Conservation (phyloP, 37 sponge, comb jelly and placozoan genomes). For the Spongilla lacustris region DNA sequence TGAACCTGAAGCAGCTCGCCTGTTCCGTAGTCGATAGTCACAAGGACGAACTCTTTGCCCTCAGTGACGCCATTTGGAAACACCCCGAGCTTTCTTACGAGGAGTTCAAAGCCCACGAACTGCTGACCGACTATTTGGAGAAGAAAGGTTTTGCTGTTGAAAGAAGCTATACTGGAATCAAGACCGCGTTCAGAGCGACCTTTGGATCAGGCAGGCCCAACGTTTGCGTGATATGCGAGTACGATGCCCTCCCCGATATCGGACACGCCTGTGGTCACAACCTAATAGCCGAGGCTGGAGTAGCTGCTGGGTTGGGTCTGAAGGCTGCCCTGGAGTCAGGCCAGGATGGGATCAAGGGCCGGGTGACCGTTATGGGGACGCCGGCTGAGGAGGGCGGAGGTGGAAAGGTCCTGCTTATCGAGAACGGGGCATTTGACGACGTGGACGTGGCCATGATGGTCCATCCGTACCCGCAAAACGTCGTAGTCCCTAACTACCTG, state of each 20-base stretch:
- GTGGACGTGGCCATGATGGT: conserved; percentile 93
- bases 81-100: conserved; percentile 67
- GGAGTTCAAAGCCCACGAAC: conserved; percentile 53
- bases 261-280: conserved; percentile 93
- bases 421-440: conserved; percentile 65
- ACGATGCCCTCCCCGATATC: conserved; percentile 88
- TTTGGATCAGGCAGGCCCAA: conserved; percentile 64
- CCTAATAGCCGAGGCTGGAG: conserved; percentile 83
- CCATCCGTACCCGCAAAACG: conserved; percentile 68
- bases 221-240: conserved; percentile 80
- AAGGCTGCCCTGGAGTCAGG: conserved; percentile 68
- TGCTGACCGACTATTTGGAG: conserved; percentile 49
- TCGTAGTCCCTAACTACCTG: conserved; percentile 23
- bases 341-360: conserved; percentile 40
- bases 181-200: conserved; percentile 78
- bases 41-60: conserved; percentile 7
- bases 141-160: conserved; percentile 65
- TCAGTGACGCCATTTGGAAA: conserved; percentile 76
- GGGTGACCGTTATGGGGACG: conserved; percentile 79
- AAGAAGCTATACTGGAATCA: conserved; percentile 29
- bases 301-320: conserved; percentile 82
- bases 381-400: conserved; percentile 92
- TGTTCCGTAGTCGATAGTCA: conserved; percentile 8
- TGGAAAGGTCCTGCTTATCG: conserved; percentile 79
- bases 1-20: background rate